These are phyloP conservation scores for Trachymyrmex cornetzi DNA, from an alignment of 1,140 invertebrate genomes.

Conservation along the genomic window DNA sequence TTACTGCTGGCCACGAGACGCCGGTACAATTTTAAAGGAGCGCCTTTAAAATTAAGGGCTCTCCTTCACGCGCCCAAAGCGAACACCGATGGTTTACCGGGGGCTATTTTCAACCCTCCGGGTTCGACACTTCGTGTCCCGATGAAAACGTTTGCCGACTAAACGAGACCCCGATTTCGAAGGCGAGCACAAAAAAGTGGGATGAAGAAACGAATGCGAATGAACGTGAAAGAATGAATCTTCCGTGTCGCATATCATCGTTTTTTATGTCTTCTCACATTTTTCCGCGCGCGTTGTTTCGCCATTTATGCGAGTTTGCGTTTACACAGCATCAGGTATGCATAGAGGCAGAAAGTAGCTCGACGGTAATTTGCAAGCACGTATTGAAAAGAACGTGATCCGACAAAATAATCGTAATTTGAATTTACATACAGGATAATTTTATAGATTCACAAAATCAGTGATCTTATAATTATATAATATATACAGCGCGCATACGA, in stretches of 20 bases:
- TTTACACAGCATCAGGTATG: constrained; percentile 35
- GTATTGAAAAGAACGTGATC: constrained; percentile 38
- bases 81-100: constrained; percentile 32
- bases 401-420: constrained; percentile 33
- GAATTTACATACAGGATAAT: not conserved
- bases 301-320: constrained; percentile 40
- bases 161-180: constrained; percentile 53
- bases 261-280: not conserved
- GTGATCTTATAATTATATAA: not conserved
- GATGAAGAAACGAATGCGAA: constrained; percentile 33
- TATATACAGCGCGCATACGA: not conserved
- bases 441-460: not conserved
- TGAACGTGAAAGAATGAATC: constrained; percentile 40
- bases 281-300: constrained; percentile 20
- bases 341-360: not conserved
- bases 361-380: constrained; percentile 37
- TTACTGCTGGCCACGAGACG: constrained; percentile 51
- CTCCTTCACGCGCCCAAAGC: constrained; percentile 19
- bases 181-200: not conserved
- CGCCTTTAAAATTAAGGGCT: constrained; percentile 50
- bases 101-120: constrained; percentile 25
- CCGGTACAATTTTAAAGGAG: constrained; percentile 46
- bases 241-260: constrained; percentile 1
- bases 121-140: constrained; percentile 45
- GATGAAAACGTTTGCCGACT: constrained; percentile 58